Evolutionary conservation across 2,113 vertebrate species (phyloP), one percentile per base, ranked within the genome.

Genomic region (Ibidorhyncha struthersii): DNA sequence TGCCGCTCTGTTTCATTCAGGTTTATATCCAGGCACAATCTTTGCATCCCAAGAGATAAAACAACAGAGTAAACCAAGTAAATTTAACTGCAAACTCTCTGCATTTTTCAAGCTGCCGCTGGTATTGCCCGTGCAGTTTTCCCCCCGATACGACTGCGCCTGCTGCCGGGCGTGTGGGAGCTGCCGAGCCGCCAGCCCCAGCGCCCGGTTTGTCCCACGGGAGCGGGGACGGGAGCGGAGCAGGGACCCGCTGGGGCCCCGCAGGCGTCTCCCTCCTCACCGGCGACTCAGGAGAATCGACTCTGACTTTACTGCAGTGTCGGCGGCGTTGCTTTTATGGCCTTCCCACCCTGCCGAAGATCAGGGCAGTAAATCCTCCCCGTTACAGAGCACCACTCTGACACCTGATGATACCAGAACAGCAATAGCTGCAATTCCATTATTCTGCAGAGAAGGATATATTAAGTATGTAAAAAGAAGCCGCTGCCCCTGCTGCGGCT

Each of bases 401-500:
- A 22, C 30, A 26, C 10, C 43, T 4, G 40, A 4, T 5, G 49
- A 7, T 20, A 27, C 34, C 23, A 15, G 25, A 27, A 6, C 1
- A 41, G 32, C 82, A 40, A 4, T 7, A 26, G 5, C 40, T 18
- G 38, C 27, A 5, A 5, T 23, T 23, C 13, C 41, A 12, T 32
- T 7, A 4, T 3, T 17, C 56, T 15, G 55, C 49, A 12, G 1
- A 5, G 70, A 10, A 16, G 40, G 14, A 18, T 18, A 5, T 8
- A 9, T 6, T 18, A 2, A 0, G 8, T 7, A 5, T 3, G 7
- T 8, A 7, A 8, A 40, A 18, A 26, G 62, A 22, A 34, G 34
- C 9, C 0, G 12, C 36, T 29, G 34, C 20, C n/a, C 20, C 55
- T 22, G 34, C 50, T 8, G 38, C 12, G 49, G 29, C 1, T 9